Conservation (phyloP, 2,888 invertebrate species). For the Meiosimyza platycephala region DNA sequence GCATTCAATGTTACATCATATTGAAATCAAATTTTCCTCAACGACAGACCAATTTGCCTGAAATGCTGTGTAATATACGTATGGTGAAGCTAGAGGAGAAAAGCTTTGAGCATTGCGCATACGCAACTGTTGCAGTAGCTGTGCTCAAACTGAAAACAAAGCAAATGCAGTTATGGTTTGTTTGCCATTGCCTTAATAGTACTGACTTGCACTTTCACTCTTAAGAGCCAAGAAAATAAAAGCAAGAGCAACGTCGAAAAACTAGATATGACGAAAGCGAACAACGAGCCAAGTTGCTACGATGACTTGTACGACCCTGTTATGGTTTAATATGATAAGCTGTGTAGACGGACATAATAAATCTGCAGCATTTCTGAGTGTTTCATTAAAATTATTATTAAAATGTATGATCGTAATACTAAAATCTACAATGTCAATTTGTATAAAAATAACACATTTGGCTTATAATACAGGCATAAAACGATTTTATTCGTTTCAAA, state of each 20-base stretch:
- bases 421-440: slow-evolving; percentile 45
- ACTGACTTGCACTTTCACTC: too few relatives aligned
- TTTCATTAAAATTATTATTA: slow-evolving; percentile 60
- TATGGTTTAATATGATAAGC: too few relatives aligned
- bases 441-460: slow-evolving; percentile 66
- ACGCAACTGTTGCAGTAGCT: slow-evolving; percentile 10
- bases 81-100: background rate
- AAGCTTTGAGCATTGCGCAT: background rate
- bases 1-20: slow-evolving; percentile 10
- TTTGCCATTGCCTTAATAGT: too few relatives aligned
- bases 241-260: too few relatives aligned
- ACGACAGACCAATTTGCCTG: background rate
- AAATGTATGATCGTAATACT: slow-evolving; percentile 44
- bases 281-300: too few relatives aligned
- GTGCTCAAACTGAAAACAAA: too few relatives aligned
- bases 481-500: slow-evolving; percentile 41
- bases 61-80: background rate
- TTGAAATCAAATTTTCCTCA: slow-evolving; percentile 1
- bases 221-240: too few relatives aligned
- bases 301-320: too few relatives aligned
- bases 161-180: too few relatives aligned
- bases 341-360: background rate
- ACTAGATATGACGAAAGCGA: too few relatives aligned
- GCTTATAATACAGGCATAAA: slow-evolving; percentile 59
- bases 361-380: slow-evolving; percentile 38